Conservation (phyloP, 2,113 vertebrate species). For the Apteryx mantelli region DNA sequence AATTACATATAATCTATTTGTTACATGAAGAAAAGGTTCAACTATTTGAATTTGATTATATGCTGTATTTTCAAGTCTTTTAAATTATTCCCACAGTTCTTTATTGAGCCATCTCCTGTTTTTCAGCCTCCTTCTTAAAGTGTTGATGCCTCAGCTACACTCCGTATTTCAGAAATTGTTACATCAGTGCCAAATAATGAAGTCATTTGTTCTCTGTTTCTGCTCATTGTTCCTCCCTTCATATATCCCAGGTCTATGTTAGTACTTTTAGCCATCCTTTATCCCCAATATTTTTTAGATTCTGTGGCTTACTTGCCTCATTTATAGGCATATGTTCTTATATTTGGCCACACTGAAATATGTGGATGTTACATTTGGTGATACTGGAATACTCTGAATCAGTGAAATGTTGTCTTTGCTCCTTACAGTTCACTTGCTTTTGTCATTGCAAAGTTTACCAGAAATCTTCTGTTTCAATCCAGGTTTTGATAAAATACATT, state of each 20-base stretch:
- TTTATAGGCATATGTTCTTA: background rate
- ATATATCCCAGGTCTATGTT: slow-evolving; percentile 9
- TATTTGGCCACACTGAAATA: background rate
- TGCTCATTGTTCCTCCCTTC: slow-evolving; percentile 52
- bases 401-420: background rate
- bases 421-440: background rate
- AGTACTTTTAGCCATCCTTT: slow-evolving; percentile 5
- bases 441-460: background rate
- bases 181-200: slow-evolving; percentile 54
- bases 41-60: background rate
- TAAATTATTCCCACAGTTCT: background rate
- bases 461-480: background rate
- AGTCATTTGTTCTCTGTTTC: slow-evolving; percentile 62
- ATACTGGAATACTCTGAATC: background rate
- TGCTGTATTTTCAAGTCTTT: background rate
- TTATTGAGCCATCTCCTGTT: slow-evolving; percentile 29
- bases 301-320: slow-evolving; percentile 8
- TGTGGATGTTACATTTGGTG: background rate
- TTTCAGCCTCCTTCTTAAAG: slow-evolving; percentile 5
- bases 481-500: background rate
- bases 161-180: slow-evolving; percentile 48
- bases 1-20: background rate
- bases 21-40: background rate
- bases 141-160: slow-evolving; percentile 39
- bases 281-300: background rate